Conservation (phyloP, 53 echinoderm and acorn worm genomes). For the Pentamera pediparva region DNA sequence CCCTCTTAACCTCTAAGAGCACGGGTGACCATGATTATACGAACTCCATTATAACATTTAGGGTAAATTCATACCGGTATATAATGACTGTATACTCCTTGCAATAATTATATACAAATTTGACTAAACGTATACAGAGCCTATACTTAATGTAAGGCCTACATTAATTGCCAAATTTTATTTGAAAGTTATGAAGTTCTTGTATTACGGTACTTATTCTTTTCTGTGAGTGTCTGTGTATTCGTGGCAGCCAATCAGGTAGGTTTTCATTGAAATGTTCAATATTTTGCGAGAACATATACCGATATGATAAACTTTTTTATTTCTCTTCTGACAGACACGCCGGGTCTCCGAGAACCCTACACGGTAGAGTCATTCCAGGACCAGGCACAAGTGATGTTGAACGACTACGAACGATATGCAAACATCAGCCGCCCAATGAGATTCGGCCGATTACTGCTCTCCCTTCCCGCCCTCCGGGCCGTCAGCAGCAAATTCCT, state of each 20-base stretch:
- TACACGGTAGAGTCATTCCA: slow-evolving; percentile 80
- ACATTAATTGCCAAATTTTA: not conserved
- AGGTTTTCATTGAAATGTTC: too few relatives aligned
- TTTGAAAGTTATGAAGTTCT: not conserved
- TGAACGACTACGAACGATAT: slow-evolving; percentile 85
- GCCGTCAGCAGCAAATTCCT: slow-evolving; percentile 74
- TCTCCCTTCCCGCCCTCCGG: slow-evolving; percentile 80
- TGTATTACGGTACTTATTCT: too few relatives aligned
- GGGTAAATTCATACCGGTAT: too few relatives aligned
- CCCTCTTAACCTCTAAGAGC: too few relatives aligned
- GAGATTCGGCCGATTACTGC: slow-evolving; percentile 84
- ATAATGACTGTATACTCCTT: too few relatives aligned
- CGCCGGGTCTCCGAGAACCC: slow-evolving; percentile 78
- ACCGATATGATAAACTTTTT: not conserved
- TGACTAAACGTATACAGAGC: too few relatives aligned
- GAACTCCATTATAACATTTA: too few relatives aligned
- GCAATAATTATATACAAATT: too few relatives aligned
- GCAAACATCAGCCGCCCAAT: slow-evolving; percentile 62
- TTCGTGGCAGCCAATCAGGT: too few relatives aligned
- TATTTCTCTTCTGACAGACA: slow-evolving; percentile 50
- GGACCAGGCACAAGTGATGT: slow-evolving; percentile 98
- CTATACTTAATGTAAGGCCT: too few relatives aligned
- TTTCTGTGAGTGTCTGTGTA: too few relatives aligned
- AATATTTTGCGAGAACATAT: not conserved
- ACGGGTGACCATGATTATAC: too few relatives aligned